Conservation (phyloP, 2,113 vertebrate species). For the Phoenicopterus ruber region DNA sequence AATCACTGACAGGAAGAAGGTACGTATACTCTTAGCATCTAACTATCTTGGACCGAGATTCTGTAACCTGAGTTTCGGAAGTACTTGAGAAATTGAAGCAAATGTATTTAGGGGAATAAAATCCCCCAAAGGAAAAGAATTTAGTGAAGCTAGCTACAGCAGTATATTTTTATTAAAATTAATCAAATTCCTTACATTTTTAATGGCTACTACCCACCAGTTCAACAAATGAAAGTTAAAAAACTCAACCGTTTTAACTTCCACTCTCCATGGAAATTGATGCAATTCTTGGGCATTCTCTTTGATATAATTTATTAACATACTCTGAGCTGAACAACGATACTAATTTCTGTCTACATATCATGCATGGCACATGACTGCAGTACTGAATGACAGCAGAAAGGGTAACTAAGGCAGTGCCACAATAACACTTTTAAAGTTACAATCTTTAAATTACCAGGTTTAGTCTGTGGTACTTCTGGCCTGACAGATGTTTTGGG, state of each 20-base stretch:
- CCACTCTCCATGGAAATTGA: background rate
- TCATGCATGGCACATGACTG: background rate
- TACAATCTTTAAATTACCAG: slow-evolving; percentile 69
- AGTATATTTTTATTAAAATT: background rate
- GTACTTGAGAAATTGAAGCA: background rate
- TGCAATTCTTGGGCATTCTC: background rate
- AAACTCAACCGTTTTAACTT: background rate
- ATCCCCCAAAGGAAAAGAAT: background rate
- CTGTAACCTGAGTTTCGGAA: background rate
- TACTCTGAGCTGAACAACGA: background rate
- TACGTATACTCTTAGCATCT: background rate
- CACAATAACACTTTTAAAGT: background rate
- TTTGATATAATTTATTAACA: background rate
- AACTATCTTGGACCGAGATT: background rate
- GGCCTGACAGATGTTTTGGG: slow-evolving; percentile 64
- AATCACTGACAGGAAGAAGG: background rate
- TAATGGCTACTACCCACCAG: background rate
- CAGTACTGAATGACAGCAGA: background rate
- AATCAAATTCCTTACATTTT: background rate
- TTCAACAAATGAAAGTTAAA: background rate
- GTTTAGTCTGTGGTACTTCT: slow-evolving; percentile 62
- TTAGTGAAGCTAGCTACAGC: background rate
- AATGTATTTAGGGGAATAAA: background rate
- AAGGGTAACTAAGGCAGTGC: background rate
- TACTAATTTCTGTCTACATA: background rate